A percentile compares a stretch with the other conserved stretches of the same genome.
These are phyloP conservation scores for Shinisaurus crocodilurus DNA, from an alignment of 2,113 vertebrate species.

Conservation along the genomic window DNA sequence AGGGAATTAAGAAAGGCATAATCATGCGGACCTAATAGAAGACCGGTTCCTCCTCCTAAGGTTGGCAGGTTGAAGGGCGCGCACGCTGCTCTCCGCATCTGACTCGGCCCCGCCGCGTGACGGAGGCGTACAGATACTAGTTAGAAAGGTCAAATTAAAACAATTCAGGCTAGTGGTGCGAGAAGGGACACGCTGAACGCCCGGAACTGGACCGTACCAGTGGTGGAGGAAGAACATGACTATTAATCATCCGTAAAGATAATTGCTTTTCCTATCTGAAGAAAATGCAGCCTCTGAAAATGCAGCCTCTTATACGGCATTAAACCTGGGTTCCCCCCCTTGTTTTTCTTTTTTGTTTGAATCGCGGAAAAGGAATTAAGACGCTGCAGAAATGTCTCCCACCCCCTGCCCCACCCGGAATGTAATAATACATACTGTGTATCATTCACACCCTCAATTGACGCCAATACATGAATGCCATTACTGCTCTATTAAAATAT, in stretches of 20 bases:
- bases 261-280: slow-evolving; percentile 34
- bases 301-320: slow-evolving; percentile 2
- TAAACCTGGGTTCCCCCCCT: not conserved
- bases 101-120: not conserved
- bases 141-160: slow-evolving; percentile 61
- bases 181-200: slow-evolving; percentile 23
- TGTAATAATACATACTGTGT: not conserved
- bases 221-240: slow-evolving; percentile 5
- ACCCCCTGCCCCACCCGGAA: not conserved
- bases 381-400: not conserved
- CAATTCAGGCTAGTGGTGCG: slow-evolving; percentile 29
- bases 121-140: not conserved
- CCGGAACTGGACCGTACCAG: not conserved
- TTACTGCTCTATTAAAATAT: not conserved
- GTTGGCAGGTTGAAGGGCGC: not conserved
- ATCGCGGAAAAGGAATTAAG: not conserved
- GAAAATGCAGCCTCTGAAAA: slow-evolving; percentile 15
- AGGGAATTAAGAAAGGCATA: not conserved
- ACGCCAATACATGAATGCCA: slow-evolving; percentile 15
- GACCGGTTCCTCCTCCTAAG: not conserved
- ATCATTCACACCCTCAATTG: slow-evolving; percentile 38
- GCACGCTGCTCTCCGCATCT: not conserved
- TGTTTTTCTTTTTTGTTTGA: not conserved
- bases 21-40: not conserved
- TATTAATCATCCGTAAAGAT: slow-evolving; percentile 40